Conservation (phyloP, 2,888 invertebrate species). For the Alsophila aescularia region DNA sequence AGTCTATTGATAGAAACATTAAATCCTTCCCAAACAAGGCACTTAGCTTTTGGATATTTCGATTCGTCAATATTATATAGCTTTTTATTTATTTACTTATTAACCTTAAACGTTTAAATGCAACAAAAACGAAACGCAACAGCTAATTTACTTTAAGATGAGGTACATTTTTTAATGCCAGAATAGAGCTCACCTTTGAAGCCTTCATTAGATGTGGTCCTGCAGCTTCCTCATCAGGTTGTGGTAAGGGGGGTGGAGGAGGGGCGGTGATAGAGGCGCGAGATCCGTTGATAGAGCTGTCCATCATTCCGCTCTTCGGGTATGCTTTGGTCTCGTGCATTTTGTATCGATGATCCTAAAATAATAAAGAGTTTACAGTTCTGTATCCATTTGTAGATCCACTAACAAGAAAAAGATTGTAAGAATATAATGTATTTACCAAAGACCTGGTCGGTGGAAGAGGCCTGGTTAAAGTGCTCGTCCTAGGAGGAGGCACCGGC, state of each 20-base stretch:
- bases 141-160: neutral
- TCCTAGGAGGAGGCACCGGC: slow-evolving; percentile 85
- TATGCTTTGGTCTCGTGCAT: slow-evolving; percentile 96
- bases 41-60: no score
- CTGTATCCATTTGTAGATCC: neutral
- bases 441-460: slow-evolving; percentile 74
- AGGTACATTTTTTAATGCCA: no score
- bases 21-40: no score
- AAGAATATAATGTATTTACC: slow-evolving; percentile 48
- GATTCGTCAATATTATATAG: no score
- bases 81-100: no score
- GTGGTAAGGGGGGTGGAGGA: slow-evolving; percentile 47
- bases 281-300: slow-evolving; percentile 94
- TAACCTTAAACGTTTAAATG: no score
- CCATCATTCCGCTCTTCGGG: slow-evolving; percentile 94
- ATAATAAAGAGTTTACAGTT: neutral
- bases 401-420: no score
- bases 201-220: slow-evolving; percentile 86
- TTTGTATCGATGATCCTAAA: slow-evolving; percentile 90
- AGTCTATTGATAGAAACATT: no score
- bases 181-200: slow-evolving; percentile 62
- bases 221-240: slow-evolving; percentile 82
- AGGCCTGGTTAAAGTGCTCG: slow-evolving; percentile 86
- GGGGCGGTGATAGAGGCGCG: slow-evolving; percentile 73
- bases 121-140: no score